phyloP scores from a whole-genome alignment of 2,797 vertebrate genomes.

The Smutsia gigantea region DNA sequence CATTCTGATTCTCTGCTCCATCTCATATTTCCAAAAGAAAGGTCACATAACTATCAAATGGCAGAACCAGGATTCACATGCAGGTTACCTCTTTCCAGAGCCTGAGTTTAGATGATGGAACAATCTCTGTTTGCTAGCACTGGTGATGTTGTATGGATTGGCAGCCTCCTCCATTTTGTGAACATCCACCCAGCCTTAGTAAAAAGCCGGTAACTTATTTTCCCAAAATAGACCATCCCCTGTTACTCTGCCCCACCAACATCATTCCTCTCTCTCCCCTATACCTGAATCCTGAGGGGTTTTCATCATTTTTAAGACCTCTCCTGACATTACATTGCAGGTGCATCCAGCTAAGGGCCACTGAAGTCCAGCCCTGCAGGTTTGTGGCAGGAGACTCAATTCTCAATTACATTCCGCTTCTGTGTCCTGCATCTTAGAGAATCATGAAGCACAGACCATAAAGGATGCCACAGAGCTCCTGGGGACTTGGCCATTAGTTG shows the following conservation, averaged over 20 bases:
- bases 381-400: constrained; percentile 42
- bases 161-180: neutral
- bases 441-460: neutral
- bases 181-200: neutral
- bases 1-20: neutral
- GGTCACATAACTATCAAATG: neutral
- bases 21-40: constrained; percentile 40
- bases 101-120: constrained; percentile 25
- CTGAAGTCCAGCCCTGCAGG: neutral
- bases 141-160: neutral
- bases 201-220: neutral
- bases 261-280: neutral
- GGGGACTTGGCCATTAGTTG: constrained; percentile 15
- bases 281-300: neutral
- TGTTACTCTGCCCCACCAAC: neutral
- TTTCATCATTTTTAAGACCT: neutral
- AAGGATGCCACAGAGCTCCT: constrained; percentile 25
- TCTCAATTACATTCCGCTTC: constrained; percentile 49
- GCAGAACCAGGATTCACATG: neutral
- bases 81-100: neutral
- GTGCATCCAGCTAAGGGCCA: neutral
- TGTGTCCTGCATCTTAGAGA: neutral
- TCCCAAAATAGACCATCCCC: neutral
- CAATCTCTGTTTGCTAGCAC: neutral
- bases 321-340: neutral